Evolutionary conservation across 2,888 invertebrate genomes (phyloP), one percentile per base, ranked within the genome.

Genomic region (Drosophila ezoana): DNA sequence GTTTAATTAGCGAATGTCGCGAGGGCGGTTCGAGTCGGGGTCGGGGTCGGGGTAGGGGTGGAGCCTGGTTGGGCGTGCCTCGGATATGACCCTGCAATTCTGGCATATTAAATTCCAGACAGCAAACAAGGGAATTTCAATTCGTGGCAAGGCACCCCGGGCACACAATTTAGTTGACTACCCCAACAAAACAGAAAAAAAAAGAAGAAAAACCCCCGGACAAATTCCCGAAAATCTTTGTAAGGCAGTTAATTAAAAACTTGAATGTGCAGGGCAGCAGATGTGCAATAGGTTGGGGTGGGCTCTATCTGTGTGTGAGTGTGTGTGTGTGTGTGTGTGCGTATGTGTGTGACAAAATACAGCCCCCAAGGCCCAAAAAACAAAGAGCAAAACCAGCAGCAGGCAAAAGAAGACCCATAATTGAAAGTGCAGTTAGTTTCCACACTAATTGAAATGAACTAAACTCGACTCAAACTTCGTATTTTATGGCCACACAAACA

Each of bases 211-310:
- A 40, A 14, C 8, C 43, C 11, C 18, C 20, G 18, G 32, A 23
- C 28, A 60, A 61, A 60, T 45, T 60, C 40, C 49, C 68, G 40
- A 66, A 75, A 87, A 87, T 82, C 87, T 87, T 82, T 85, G 85
- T 73, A 68, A 87, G 82, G 76, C 81, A 82, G 87, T 82, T 82
- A 82, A 82, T 82, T 82, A 82, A 82, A 82, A 82, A 87, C 71
- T 87, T 61, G 47, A 59, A 56, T 56, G 67, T 51, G 44, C 54
- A 47, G 60, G 59, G 14, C 37, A 38, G 37, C 54, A 32, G 48
- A 45, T 38, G 47, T 20, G 35, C 11, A 32, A 35, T 35, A 41
- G 70, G 44, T 14, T 13, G 14, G 18, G 35, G 16, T 28, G 8
- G 37, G n/a, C 5, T 23, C 13, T 35, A 37, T 57, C 45, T 47